Evolutionary conservation across 2,113 vertebrate species (phyloP).

Genomic region (Hypanus sabinus): DNA sequence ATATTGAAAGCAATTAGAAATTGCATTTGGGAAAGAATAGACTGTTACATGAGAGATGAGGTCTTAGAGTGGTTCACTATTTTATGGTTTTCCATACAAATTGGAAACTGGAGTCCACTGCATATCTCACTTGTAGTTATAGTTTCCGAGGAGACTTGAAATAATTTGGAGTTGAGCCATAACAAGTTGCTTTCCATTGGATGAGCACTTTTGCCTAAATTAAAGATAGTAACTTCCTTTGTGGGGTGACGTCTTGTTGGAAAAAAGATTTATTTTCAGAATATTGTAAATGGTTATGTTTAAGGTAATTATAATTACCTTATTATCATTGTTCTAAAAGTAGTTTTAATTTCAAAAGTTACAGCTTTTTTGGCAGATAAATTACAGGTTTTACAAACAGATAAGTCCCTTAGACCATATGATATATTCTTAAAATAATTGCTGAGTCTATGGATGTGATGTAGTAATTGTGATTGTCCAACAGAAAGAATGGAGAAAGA

Average conservation of each 20-base stretch:
- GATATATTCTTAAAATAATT: too few relatives aligned
- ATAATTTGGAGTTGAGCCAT: too few relatives aligned
- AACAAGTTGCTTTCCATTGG: too few relatives aligned
- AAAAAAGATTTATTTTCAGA: not conserved
- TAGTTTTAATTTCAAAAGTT: too few relatives aligned
- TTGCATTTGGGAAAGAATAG: not conserved
- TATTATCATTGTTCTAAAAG: not conserved
- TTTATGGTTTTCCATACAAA: not conserved
- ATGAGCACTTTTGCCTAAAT: too few relatives aligned
- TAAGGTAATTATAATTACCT: not conserved
- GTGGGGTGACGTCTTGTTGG: not conserved
- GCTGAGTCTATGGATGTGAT: too few relatives aligned
- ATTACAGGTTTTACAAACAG: not conserved
- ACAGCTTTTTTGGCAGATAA: not conserved
- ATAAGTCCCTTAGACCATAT: too few relatives aligned
- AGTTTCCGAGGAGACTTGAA: not conserved
- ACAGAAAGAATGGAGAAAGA: too few relatives aligned
- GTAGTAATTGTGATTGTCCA: too few relatives aligned
- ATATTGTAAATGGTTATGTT: not conserved
- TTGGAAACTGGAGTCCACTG: not conserved
- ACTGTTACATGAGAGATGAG: not conserved
- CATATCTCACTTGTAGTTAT: not conserved
- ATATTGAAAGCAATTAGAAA: not conserved
- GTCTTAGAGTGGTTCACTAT: not conserved
- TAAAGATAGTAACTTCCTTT: not conserved